Evolutionary conservation across 2,113 vertebrate genomes (phyloP).

Genomic region (Pavo muticus): DNA sequence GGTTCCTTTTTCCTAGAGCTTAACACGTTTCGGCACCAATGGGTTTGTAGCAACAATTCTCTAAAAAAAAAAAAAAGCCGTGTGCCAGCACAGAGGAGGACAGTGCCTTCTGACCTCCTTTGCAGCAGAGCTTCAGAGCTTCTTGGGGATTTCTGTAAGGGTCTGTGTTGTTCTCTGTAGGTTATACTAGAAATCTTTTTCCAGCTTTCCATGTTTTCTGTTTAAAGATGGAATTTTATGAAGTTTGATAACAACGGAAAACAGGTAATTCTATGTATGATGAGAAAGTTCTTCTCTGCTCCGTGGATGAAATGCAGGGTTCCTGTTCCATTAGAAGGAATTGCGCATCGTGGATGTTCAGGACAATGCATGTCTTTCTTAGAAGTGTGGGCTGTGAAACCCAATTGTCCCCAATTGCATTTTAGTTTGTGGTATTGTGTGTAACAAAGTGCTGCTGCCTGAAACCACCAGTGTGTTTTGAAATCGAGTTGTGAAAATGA

Average conservation of each 20-base stretch:
- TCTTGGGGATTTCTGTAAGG: not conserved
- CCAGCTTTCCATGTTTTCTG: not conserved
- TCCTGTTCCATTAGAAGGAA: not conserved
- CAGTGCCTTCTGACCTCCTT: not conserved
- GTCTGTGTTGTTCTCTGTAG: not conserved
- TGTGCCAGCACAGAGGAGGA: not conserved
- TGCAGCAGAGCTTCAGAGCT: not conserved
- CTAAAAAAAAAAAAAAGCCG: not conserved
- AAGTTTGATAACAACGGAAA: not conserved
- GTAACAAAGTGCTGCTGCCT: not conserved
- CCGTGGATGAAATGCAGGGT: not conserved
- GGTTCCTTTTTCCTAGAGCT: not conserved
- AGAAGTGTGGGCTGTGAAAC: not conserved
- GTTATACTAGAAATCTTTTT: not conserved
- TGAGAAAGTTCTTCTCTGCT: not conserved
- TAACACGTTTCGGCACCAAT: not conserved
- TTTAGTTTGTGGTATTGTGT: not conserved
- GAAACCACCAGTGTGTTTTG: not conserved
- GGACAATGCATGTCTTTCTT: not conserved
- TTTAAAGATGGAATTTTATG: not conserved
- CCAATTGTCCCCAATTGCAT: fast-evolving
- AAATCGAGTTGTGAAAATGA: not conserved
- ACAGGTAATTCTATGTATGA: not conserved
- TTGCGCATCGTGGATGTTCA: not conserved
- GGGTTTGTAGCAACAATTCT: not conserved